Percentiles rank a stretch among this genome's conserved stretches.
Conservation (phyloP, 2,797 vertebrate species). For the Distichodus sexfasciatus region DNA sequence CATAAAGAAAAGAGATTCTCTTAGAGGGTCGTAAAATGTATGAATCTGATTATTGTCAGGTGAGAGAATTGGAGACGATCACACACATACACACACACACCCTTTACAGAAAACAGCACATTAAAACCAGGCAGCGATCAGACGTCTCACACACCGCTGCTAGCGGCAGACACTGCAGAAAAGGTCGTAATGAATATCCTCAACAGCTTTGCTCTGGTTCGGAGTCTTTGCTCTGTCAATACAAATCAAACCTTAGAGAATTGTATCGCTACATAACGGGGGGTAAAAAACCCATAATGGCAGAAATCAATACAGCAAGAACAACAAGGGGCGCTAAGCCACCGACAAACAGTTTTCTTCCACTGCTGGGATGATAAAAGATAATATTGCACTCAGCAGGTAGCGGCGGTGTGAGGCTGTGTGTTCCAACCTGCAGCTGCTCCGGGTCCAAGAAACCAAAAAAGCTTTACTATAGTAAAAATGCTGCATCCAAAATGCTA, state of each 20-base stretch:
- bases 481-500: slow-evolving; percentile 18
- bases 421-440: slow-evolving; percentile 26
- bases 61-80: neutral
- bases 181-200: slow-evolving; percentile 27
- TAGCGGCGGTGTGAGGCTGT: slow-evolving; percentile 28
- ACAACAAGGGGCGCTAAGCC: slow-evolving; percentile 45
- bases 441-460: slow-evolving; percentile 4
- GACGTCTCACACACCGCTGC: neutral
- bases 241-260: slow-evolving; percentile 39
- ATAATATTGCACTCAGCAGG: slow-evolving; percentile 48
- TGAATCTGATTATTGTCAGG: neutral
- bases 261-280: slow-evolving; percentile 35
- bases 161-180: slow-evolving; percentile 9
- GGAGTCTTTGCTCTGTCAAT: slow-evolving; percentile 32
- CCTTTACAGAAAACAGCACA: neutral
- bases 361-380: slow-evolving; percentile 45
- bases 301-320: slow-evolving; percentile 55
- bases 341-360: slow-evolving; percentile 36
- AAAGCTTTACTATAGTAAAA: neutral
- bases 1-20: neutral
- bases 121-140: neutral
- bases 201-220: slow-evolving; percentile 37
- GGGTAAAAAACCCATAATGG: slow-evolving; percentile 36
- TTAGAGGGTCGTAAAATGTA: too few species aligned
- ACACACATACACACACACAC: neutral